Evolutionary conservation across 2,113 vertebrate genomes (phyloP).

Genomic region (Pimephales promelas): DNA sequence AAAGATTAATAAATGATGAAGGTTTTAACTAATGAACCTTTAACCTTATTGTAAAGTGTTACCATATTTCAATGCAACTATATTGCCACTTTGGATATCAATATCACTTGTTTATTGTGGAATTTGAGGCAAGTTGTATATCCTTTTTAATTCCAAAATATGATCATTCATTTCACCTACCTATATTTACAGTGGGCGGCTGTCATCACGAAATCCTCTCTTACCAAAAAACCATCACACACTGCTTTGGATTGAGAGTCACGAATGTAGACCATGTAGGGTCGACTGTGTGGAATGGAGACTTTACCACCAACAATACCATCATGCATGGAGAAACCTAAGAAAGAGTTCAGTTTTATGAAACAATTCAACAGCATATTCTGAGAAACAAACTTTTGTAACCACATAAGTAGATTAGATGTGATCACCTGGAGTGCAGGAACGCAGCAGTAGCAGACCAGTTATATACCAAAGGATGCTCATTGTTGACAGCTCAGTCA

Average conservation of each 20-base stretch:
- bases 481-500: constrained; percentile 55
- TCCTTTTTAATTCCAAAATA: neutral
- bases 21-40: too few relatives aligned
- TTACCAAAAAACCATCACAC: constrained; percentile 69
- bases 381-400: neutral
- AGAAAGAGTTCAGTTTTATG: neutral
- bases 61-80: neutral
- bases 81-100: neutral
- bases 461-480: neutral
- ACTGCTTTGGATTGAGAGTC: fast-evolving
- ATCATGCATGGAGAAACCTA: constrained; percentile 11
- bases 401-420: neutral
- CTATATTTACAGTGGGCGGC: constrained; percentile 66
- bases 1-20: too few relatives aligned
- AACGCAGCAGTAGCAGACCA: constrained; percentile 28
- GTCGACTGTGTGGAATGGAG: constrained; percentile 55
- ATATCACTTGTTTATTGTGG: neutral
- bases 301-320: constrained; percentile 55
- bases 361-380: neutral
- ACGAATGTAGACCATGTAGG: constrained; percentile 66
- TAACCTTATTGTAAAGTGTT: too few relatives aligned
- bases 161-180: constrained; percentile 47
- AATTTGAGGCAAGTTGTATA: too few relatives aligned
- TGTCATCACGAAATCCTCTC: constrained; percentile 67
- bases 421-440: constrained; percentile 59